Evolutionary conservation across 2,113 vertebrate genomes (phyloP).

Genomic region (Gila orcuttii): DNA sequence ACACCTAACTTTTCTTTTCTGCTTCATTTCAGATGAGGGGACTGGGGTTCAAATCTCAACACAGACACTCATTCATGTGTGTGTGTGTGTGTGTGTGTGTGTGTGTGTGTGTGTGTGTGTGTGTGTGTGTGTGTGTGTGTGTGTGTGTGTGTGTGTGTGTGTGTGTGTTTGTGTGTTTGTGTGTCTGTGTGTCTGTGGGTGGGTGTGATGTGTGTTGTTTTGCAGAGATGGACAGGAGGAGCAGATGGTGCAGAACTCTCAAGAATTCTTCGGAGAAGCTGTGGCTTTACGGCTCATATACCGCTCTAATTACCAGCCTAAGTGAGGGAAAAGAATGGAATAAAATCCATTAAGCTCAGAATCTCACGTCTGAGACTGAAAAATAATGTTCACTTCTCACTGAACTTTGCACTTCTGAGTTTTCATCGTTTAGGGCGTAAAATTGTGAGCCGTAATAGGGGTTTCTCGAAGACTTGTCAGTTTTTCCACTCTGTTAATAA

Average conservation of each 20-base stretch:
- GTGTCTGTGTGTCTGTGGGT: not conserved
- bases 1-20: constrained; percentile 44
- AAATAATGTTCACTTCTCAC: constrained; percentile 14
- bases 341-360: constrained; percentile 46
- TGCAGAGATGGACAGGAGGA: constrained; percentile 32
- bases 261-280: constrained; percentile 40
- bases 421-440: not conserved
- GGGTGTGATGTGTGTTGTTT: constrained; percentile 31
- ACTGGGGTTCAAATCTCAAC: constrained; percentile 12
- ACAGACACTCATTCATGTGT: constrained; percentile 28
- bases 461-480: not conserved
- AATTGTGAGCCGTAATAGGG: not conserved
- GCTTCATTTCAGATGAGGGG: constrained; percentile 43
- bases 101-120: constrained; percentile 6
- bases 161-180: constrained; percentile 3
- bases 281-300: constrained; percentile 54
- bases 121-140: constrained; percentile 21
- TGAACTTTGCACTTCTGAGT: constrained; percentile 3
- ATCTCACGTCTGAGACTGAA: constrained; percentile 41
- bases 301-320: constrained; percentile 52
- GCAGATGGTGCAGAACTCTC: constrained; percentile 49
- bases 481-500: constrained; percentile 8
- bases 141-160: constrained; percentile 11
- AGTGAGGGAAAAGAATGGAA: constrained; percentile 42
- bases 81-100: not conserved